Evolutionary conservation across 2,888 invertebrate genomes (phyloP).

Genomic region (Lepidocyrtoides sp.): DNA sequence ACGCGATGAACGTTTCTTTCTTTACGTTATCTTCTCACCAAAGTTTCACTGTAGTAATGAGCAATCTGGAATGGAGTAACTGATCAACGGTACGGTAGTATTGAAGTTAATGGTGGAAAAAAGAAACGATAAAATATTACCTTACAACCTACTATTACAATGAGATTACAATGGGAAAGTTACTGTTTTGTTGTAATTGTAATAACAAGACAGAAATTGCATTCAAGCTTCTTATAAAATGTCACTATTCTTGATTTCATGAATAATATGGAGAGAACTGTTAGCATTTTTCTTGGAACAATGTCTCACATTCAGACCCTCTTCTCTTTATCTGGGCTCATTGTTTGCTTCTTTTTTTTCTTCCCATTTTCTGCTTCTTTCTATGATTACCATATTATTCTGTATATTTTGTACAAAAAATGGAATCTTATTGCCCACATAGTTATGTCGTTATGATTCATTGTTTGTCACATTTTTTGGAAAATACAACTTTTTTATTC

Average conservation of each 20-base stretch:
- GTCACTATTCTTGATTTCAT: constrained; percentile 6
- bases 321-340: neutral
- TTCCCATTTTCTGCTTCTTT: neutral
- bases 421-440: neutral
- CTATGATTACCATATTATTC: constrained; percentile 36
- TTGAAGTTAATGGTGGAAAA: no score
- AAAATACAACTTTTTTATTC: neutral
- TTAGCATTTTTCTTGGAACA: constrained; percentile 5
- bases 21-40: neutral
- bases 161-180: constrained; percentile 22
- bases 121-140: neutral
- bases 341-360: constrained; percentile 34
- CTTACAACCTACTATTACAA: constrained; percentile 40
- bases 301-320: neutral
- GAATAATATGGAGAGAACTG: constrained; percentile 18
- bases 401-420: neutral
- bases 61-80: neutral
- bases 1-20: neutral
- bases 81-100: no score
- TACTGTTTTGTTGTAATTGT: constrained; percentile 16
- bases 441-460: constrained; percentile 6
- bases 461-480: constrained; percentile 43
- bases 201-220: constrained; percentile 5
- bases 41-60: neutral
- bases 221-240: constrained; percentile 5